phyloP scores from a whole-genome alignment of 2,888 invertebrate genomes.

The Tethea ocularis region DNA sequence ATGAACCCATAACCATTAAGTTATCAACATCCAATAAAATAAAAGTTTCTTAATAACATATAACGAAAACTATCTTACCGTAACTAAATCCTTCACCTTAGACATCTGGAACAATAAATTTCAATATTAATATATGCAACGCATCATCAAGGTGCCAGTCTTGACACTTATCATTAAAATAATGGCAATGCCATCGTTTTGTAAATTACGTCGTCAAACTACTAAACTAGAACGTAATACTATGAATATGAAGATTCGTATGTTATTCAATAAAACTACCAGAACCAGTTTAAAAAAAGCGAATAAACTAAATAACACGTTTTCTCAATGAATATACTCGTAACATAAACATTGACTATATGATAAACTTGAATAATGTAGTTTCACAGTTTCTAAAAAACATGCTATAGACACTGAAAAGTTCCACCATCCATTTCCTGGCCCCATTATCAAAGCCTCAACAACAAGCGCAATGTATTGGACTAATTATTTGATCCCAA shows the following conservation, averaged over 20 bases:
- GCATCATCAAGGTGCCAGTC: background rate
- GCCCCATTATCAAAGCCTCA: too few species aligned
- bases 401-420: too few species aligned
- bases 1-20: too few species aligned
- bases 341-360: background rate
- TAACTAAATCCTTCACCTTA: background rate
- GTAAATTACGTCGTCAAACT: conserved; percentile 1
- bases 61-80: background rate
- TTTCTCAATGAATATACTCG: background rate
- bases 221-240: background rate
- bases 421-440: too few species aligned
- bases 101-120: background rate
- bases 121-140: background rate
- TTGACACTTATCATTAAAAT: background rate
- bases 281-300: background rate
- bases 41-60: too few species aligned
- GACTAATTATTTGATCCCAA: too few species aligned
- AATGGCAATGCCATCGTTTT: conserved; percentile 1
- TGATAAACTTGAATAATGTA: too few species aligned
- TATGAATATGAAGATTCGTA: background rate
- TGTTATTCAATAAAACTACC: background rate
- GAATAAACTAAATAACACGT: background rate
- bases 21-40: too few species aligned
- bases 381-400: too few species aligned
- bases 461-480: too few species aligned